These are phyloP conservation scores for Xestoiulus laeticollis DNA, from an alignment of 2,888 invertebrate species.

Conservation along the genomic window DNA sequence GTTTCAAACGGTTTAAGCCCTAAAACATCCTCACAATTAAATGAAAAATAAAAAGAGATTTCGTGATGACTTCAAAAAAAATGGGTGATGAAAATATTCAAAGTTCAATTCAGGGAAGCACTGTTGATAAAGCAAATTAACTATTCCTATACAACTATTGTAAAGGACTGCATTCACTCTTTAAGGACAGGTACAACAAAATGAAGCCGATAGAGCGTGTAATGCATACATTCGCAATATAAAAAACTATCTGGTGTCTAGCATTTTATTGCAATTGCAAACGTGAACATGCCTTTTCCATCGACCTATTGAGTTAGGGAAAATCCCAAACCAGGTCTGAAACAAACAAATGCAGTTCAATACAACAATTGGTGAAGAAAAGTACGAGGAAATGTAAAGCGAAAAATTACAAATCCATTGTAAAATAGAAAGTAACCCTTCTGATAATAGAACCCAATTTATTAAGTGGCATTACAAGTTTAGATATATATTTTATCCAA, in stretches of 20 bases:
- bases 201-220: conserved; percentile 16
- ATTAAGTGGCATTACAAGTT: background rate
- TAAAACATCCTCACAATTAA: conserved; percentile 15
- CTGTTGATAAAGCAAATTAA: conserved; percentile 18
- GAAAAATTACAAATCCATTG: background rate
- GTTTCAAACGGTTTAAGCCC: conserved; percentile 12
- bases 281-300: conserved; percentile 35
- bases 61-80: conserved; percentile 41
- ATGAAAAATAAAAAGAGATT: background rate
- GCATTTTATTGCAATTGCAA: conserved; percentile 38
- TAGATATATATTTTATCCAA: background rate
- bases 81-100: conserved; percentile 40
- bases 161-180: conserved; percentile 29
- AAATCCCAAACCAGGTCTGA: conserved; percentile 16
- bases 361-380: conserved; percentile 15
- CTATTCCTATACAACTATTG: conserved; percentile 34
- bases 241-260: background rate
- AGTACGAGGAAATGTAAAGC: background rate
- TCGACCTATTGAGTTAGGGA: background rate
- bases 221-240: conserved; percentile 31
- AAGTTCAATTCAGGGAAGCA: conserved; percentile 41
- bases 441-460: background rate
- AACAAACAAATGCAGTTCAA: conserved; percentile 34
- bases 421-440: background rate
- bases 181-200: background rate